Conservation (phyloP, 2,113 vertebrate genomes). For the Ictalurus punctatus region DNA sequence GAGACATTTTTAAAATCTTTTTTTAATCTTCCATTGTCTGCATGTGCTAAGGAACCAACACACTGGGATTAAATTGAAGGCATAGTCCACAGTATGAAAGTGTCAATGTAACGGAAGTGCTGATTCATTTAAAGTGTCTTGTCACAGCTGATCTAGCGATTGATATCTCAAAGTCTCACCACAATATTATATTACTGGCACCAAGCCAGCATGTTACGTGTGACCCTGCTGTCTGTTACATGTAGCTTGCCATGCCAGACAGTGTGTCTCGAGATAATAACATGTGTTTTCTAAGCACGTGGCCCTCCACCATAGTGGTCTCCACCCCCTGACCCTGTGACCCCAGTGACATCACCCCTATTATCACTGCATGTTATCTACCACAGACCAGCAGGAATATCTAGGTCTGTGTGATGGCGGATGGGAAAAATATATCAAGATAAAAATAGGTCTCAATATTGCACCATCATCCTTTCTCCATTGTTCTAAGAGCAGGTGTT, state of each 20-base stretch:
- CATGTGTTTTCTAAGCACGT: background rate
- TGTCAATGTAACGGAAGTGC: background rate
- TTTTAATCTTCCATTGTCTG: background rate
- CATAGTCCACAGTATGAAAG: background rate
- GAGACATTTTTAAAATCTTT: constrained; percentile 28
- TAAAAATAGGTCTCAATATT: background rate
- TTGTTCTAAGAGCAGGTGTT: constrained; percentile 45
- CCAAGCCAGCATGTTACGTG: background rate
- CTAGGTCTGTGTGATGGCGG: background rate
- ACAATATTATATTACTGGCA: background rate
- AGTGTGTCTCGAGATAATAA: constrained; percentile 22
- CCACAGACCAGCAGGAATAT: constrained; percentile 16
- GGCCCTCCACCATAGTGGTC: background rate
- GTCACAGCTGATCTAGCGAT: constrained; percentile 21
- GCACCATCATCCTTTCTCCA: background rate
- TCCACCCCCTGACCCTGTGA: constrained; percentile 20
- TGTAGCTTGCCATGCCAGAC: background rate
- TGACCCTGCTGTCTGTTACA: background rate
- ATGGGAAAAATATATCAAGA: background rate
- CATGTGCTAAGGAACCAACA: background rate
- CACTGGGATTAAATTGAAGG: background rate
- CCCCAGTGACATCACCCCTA: constrained; percentile 39
- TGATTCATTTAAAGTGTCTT: background rate
- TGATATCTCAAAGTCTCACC: background rate
- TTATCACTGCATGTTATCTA: constrained; percentile 50